These are phyloP conservation scores for Agapornis roseicollis DNA, from an alignment of 2,113 vertebrate species.

Conservation along the genomic window DNA sequence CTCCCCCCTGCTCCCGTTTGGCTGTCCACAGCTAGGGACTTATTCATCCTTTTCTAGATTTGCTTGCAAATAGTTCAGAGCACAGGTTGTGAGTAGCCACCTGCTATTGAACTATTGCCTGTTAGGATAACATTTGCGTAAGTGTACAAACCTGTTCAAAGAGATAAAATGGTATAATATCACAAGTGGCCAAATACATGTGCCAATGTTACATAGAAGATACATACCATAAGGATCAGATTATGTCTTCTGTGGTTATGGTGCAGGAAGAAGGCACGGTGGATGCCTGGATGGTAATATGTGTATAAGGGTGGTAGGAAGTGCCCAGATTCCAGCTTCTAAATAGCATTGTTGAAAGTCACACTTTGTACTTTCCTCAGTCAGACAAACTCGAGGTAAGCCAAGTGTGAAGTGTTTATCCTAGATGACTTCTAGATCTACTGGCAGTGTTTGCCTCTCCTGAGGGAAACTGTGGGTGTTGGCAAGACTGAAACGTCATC, in stretches of 20 bases:
- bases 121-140: neutral
- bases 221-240: neutral
- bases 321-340: neutral
- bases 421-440: neutral
- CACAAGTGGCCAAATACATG: neutral
- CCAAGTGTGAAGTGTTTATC: neutral
- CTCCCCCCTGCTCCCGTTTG: no score
- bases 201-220: neutral
- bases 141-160: neutral
- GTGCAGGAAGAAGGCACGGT: fast-evolving
- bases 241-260: neutral
- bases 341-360: neutral
- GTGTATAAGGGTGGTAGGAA: neutral
- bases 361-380: neutral
- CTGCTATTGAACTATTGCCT: neutral
- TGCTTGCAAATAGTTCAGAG: neutral
- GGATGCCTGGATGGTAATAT: neutral
- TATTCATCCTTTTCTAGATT: neutral
- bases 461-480: neutral
- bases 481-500: neutral
- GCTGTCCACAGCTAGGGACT: neutral
- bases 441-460: neutral
- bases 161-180: neutral
- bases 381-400: neutral
- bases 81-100: neutral